Base-by-base conservation (phyloP, 1,140 invertebrate species). In the Antheraea pernyi region DNA sequence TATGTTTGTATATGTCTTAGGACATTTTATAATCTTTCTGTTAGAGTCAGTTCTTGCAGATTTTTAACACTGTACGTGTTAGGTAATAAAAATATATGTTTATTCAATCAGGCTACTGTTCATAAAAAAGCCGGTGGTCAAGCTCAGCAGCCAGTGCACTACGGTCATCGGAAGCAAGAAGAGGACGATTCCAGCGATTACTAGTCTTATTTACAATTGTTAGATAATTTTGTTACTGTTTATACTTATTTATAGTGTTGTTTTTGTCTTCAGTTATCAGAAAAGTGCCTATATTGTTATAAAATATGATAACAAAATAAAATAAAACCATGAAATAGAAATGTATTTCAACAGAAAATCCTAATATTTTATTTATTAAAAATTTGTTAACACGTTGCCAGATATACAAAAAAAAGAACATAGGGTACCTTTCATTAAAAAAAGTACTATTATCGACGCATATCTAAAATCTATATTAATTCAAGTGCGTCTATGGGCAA, bases 111-210 rank as follows among this genome's bases (percentile, higher is more conserved):
- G 92, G 91, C 92, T 9, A 81, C 79, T 13, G 92, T 93, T 16
- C 89, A 91, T 69, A 93, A 90, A 59, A 83, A 92, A 69, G 73
- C 83, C 7, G 77, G 74, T 22, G 86, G 84, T 9, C 82, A 89
- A 42, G 75, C 75, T 0, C 81, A 84, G 59, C 69, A 77, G 18
- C 83, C 79, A 8, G 76, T 85, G 9, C 87, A 87, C 39, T 82
- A 89, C 65, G 75, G 81, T n/a, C 81, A 84, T 65, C 72, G 63
- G 10, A 79, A 82, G 53, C 75, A 89, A 62, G 79, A 86, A 46
- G 81, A 89, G 53, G 79, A 90, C 18, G 85, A 88, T 10, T 77
- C 83, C 19, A 72, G 82, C 63, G 90, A 91, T 69, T 89, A 91
- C 79, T 92, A 90, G 85, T 86, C 81, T 22, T 63, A 69, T 74